Conservation (phyloP, 2,888 invertebrate genomes). For the Ellobium chinense region DNA sequence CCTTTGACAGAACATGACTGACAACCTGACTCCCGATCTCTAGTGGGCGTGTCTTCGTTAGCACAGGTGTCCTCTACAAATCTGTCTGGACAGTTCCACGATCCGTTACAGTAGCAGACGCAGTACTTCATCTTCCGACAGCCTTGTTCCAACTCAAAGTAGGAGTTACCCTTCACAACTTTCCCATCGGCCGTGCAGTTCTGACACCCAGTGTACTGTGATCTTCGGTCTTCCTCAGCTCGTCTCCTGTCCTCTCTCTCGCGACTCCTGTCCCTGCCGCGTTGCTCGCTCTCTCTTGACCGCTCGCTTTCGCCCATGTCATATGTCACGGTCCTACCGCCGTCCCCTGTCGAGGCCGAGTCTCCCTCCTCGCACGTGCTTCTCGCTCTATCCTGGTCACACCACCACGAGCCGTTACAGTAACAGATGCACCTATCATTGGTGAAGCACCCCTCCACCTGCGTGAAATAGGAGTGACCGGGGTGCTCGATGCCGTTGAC, state of each 20-base stretch:
- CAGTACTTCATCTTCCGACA: conserved; percentile 65
- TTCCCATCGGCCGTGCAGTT: conserved; percentile 51
- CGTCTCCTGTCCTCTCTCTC: neutral
- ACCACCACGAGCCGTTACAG: conserved; percentile 70
- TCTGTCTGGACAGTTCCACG: conserved; percentile 61
- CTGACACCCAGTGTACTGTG: neutral
- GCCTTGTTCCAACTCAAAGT: conserved; percentile 61
- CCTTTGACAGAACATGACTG: conserved; percentile 41
- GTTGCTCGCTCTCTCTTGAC: neutral
- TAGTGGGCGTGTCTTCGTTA: conserved; percentile 27
- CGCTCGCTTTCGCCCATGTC: neutral
- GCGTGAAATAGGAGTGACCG: conserved; percentile 64
- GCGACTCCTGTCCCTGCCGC: neutral
- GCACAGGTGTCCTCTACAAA: conserved; percentile 37
- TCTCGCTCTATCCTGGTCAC: conserved; percentile 59
- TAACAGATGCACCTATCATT: conserved; percentile 63
- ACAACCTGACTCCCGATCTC: neutral
- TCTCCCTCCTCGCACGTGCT: conserved; percentile 54
- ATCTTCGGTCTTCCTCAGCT: neutral
- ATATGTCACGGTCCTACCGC: conserved; percentile 1
- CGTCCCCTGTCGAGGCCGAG: conserved; percentile 31
- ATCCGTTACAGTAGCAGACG: conserved; percentile 66
- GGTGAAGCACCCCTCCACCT: conserved; percentile 63
- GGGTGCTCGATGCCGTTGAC: conserved; percentile 42
- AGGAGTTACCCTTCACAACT: conserved; percentile 56